phyloP scores from a whole-genome alignment of 2,888 invertebrate genomes.

The Theodoxus fluviatilis region DNA sequence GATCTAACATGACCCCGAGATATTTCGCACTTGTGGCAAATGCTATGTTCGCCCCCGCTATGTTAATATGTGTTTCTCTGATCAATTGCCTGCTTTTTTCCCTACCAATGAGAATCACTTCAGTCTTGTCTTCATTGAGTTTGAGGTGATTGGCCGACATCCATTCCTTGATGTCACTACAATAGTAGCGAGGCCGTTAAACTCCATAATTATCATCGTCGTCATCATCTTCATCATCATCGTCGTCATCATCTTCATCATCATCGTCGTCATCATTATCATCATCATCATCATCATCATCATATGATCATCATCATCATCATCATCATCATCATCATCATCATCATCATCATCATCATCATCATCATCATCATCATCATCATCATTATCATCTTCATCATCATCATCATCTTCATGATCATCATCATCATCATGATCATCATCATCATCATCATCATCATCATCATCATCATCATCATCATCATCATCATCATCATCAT shows the following conservation, averaged over 20 bases:
- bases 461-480: neutral
- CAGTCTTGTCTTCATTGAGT: too few relatives aligned
- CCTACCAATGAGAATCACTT: too few relatives aligned
- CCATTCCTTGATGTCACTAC: too few relatives aligned
- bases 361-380: neutral
- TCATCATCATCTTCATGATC: constrained; percentile 18
- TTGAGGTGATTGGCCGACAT: too few relatives aligned
- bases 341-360: neutral
- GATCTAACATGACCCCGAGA: too few relatives aligned
- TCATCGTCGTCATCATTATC: neutral
- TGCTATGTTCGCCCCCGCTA: too few relatives aligned
- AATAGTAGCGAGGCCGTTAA: too few relatives aligned
- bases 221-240: neutral
- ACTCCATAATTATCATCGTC: neutral
- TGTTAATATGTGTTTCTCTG: too few relatives aligned
- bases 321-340: neutral
- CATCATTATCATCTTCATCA: neutral
- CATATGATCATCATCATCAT: neutral
- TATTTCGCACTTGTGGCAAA: too few relatives aligned
- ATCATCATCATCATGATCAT: constrained; percentile 21
- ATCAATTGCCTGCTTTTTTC: too few relatives aligned
- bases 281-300: neutral
- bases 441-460: constrained; percentile 16
- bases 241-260: neutral
- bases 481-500: neutral